These are phyloP conservation scores for Lasioglossum vierecki DNA, from an alignment of 2,888 invertebrate genomes.

Conservation along the genomic window DNA sequence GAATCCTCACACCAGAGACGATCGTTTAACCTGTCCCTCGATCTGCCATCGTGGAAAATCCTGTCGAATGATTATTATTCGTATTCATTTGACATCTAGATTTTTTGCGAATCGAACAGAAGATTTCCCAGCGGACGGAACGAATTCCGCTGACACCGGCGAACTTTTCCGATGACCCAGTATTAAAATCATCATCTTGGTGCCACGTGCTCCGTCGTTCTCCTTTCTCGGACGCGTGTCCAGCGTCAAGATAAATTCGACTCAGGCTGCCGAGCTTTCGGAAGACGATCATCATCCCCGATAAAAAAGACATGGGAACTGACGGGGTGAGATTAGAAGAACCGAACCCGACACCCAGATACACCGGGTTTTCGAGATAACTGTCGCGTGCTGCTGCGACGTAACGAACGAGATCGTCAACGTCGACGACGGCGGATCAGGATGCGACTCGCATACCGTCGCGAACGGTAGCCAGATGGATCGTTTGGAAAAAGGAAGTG, in stretches of 20 bases:
- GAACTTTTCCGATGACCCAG: not conserved
- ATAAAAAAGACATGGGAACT: constrained; percentile 57
- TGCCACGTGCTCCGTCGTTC: not conserved
- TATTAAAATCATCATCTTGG: not conserved
- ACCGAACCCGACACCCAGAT: constrained; percentile 46
- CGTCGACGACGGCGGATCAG: constrained; percentile 28
- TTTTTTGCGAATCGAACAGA: not conserved
- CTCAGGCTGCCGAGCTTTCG: constrained; percentile 28
- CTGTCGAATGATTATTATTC: too few relatives aligned
- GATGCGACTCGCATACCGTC: constrained; percentile 59
- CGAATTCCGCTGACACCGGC: not conserved
- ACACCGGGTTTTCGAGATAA: constrained; percentile 19
- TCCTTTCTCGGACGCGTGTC: constrained; percentile 23
- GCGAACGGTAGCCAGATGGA: constrained; percentile 47
- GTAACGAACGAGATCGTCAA: not conserved
- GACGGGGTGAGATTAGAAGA: constrained; percentile 43
- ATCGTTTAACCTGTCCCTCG: not conserved
- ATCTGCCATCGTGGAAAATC: not conserved
- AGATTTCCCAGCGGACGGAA: not conserved
- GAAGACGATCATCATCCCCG: constrained; percentile 34
- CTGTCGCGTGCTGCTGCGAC: constrained; percentile 66
- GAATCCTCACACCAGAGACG: not conserved
- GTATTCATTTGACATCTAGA: too few relatives aligned
- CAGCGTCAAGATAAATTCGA: constrained; percentile 14
- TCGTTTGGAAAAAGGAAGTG: not conserved